These are phyloP conservation scores for Galerucella calmariensis DNA, from an alignment of 2,888 invertebrate species.

Conservation along the genomic window DNA sequence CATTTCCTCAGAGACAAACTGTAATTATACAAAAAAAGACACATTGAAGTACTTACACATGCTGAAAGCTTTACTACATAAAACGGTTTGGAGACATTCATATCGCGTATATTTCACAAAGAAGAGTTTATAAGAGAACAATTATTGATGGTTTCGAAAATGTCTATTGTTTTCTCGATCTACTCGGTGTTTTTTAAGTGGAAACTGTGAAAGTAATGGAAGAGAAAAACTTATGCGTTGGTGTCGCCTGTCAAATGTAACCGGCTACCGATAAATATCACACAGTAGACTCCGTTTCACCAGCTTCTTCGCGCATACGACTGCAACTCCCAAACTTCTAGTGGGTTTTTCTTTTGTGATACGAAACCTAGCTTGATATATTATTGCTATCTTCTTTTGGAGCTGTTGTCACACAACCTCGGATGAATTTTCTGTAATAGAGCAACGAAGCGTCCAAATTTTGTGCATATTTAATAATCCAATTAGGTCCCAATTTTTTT, in stretches of 20 bases:
- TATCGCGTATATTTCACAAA: slow-evolving; percentile 43
- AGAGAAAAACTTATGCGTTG: neutral
- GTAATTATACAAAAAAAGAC: slow-evolving; percentile 61
- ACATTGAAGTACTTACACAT: slow-evolving; percentile 59
- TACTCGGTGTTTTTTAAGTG: neutral
- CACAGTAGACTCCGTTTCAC: too few species aligned
- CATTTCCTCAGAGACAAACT: slow-evolving; percentile 59
- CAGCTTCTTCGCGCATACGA: too few species aligned
- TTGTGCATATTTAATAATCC: neutral
- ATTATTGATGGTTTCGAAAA: neutral
- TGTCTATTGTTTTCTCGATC: too few species aligned
- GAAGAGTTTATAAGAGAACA: neutral
- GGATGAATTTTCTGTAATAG: too few species aligned
- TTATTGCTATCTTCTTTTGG: too few species aligned
- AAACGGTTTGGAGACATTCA: slow-evolving; percentile 63
- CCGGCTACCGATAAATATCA: too few species aligned
- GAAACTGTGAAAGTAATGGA: neutral
- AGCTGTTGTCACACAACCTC: too few species aligned
- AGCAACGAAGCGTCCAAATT: neutral
- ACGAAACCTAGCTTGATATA: too few species aligned
- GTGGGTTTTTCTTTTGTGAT: too few species aligned
- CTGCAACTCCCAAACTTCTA: too few species aligned
- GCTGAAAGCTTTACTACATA: slow-evolving; percentile 63
- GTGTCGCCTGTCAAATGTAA: too few species aligned
- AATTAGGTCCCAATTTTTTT: neutral